Base-by-base conservation (phyloP, 37 sponge, comb jelly and placozoan genomes). In the Corticium candelabrum region DNA sequence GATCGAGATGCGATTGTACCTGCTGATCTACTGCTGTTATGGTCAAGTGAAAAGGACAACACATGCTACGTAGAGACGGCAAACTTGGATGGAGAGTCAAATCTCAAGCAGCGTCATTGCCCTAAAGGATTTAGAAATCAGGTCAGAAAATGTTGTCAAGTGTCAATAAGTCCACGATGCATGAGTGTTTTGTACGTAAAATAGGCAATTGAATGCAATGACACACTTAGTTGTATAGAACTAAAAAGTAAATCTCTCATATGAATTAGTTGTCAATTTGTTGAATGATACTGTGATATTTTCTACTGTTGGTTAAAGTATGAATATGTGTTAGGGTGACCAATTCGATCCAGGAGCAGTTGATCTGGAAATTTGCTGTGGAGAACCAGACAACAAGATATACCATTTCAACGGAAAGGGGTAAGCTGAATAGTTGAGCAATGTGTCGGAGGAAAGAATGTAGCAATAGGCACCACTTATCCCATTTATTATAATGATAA, bases 11-110 rank as follows among this genome's bases (percentile, higher is more conserved):
- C 87, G 11, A 80, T 84, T 21, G 83, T 93, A 31, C 94, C 94
- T 2, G 89, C 89, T 3, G 94, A 93, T 78, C 50, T 93, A 41
- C 40, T 93, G 2, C 76, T 93, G 32, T 74, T 93, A 1, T 76
- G 77, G 35, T 77, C 84, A 11, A 81, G 84, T 57, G 90, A 94
- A 34, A 35, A 5, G 34, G 21, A 4, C 4, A 32, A 32, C 34
- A 7, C 80, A 21, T 94, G 94, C 68, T 90, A 87, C 79, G 81
- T 94, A 4, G 87, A 88, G 74, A 94, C 94, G 2, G 81, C 90
- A 41, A 94, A 94, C 37, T 71, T 94, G 34, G 94, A 94, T 75
- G 94, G 94, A 37, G 94, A 94, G 79, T 90, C 90, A n/a, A 90
- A 85, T 77, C 78, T 94, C 39, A 94, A 94, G 78, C 86, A 79